These are phyloP conservation scores for Drosophila sturtevanti DNA, from an alignment of 1,140 invertebrate genomes.

Conservation along the genomic window DNA sequence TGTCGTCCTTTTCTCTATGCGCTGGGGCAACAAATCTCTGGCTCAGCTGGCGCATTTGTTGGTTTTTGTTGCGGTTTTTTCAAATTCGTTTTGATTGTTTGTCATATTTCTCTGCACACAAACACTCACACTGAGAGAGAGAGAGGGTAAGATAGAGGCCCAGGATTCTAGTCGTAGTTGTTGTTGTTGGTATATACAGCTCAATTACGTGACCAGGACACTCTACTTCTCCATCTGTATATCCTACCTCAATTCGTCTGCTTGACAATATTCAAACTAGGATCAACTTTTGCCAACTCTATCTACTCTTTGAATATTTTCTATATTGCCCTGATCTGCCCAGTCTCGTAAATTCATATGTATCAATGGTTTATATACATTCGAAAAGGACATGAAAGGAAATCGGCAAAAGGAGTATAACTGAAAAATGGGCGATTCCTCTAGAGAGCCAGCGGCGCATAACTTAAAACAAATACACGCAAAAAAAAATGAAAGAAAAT, in stretches of 20 bases:
- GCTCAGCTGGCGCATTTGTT: conserved; percentile 71
- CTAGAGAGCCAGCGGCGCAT: conserved; percentile 41
- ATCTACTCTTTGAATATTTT: conserved; percentile 14
- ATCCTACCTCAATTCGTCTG: neutral
- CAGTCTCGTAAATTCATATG: conserved; percentile 17
- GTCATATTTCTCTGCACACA: conserved; percentile 75
- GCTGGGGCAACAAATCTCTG: conserved; percentile 65
- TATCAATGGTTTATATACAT: conserved; percentile 52
- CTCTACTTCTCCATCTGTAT: conserved; percentile 6
- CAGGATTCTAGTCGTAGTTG: neutral
- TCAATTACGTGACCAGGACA: conserved; percentile 57
- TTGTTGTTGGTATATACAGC: conserved; percentile 34
- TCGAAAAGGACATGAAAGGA: conserved; percentile 12
- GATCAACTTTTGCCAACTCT: conserved; percentile 13
- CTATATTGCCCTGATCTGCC: neutral
- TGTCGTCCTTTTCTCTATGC: conserved; percentile 14
- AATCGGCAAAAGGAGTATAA: neutral
- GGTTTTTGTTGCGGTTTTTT: conserved; percentile 69
- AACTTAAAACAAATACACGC: conserved; percentile 59
- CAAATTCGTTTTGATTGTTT: conserved; percentile 75
- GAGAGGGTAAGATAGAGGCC: conserved; percentile 3
- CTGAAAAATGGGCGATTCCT: conserved; percentile 40
- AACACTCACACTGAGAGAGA: conserved; percentile 27
- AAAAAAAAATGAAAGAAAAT: conserved; percentile 6
- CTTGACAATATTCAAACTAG: conserved; percentile 32